Base-by-base conservation (phyloP, 1,140 invertebrate genomes). In the Drosophila pruinosa region DNA sequence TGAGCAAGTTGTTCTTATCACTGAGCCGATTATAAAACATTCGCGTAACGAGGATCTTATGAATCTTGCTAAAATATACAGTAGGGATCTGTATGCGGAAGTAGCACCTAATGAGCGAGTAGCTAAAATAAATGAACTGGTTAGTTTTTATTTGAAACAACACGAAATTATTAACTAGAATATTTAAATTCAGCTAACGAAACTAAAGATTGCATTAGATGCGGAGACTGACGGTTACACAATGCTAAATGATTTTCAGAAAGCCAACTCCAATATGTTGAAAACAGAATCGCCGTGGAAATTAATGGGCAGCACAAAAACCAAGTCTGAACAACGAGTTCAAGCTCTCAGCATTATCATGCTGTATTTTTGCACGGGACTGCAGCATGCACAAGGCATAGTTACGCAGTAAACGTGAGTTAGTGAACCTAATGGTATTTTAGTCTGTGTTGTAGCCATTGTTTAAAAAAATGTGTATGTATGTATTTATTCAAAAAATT, bases 291-390 rank as follows among this genome's bases (percentile, higher is more conserved):
- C 65, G 88, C 92, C 7, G 92, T 93, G 78, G 88, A 94, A 58
- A 89, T 92, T 47, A 63, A 94, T 58, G 93, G 94, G 47, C 91
- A 92, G 12, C 8, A 31, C 63, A n/a, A 78, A 88, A 31, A 65
- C 61, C 94, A 95, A 85, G 47, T 95, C 94, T 17, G 95, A 96
- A 77, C 93, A 95, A 75, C 93, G 95, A 74, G 94, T 96, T 1
- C 95, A 97, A 82, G 95, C 95, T 1, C 80, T 97, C 36, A 95
- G 95, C 59, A 94, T 97, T 19, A 92, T 97, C 17, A 94, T 97
- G 94, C 90, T 97, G 31, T 95, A 97, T 85, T 95, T 96, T 89
- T 97, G 96, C 89, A 94, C 96, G 1, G 96, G 95, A 5, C 91
- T 97, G 28, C 96, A 97, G 81, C 77, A 91, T 74, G 90, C 91